Base-by-base conservation (phyloP, 2,888 invertebrate genomes). In the Diogma glabrata region DNA sequence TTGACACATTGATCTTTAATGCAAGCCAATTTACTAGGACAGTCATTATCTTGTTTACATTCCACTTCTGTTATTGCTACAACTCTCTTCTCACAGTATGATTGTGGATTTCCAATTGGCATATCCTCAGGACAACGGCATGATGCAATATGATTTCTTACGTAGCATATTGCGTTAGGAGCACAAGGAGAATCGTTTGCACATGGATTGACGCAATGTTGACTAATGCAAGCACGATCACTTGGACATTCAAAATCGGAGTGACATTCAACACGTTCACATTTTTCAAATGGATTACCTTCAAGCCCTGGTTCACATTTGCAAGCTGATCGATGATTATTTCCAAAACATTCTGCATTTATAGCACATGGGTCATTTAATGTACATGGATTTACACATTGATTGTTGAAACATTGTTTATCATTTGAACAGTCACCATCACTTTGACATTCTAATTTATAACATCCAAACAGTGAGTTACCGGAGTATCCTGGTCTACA, bases 401-500 rank as follows among this genome's bases (percentile, higher is more conserved):
- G 84, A 2, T 82, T 81, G 62, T 88, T 87, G 66, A 85, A 81
- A 64, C 92, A 92, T 55, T 84, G 84, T 60, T 87, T 82, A 53
- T 82, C 81, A 56, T 81, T 76, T n/a, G 78, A 71, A 63, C 92
- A 92, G 65, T 91, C 89, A 38, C 77, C 78, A 64, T 92, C 88
- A 19, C 82, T 80, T 63, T 84, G 79, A 65, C 93, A 93, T 49
- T 86, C 87, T 62, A 87, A 75, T 75, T 86, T 84, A 22, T 76
- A 73, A 63, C 92, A 92, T 48, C 86, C 87, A 51, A 76, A 75
- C 69, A 87, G 87, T 17, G 90, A 87, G 67, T 89, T 88, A 62
- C 91, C 92, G 36, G 87, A 87, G 67, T 79, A 90, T 48, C 88
- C 89, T 30, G 82, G 77, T 61, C 78, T 77, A 65, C 92, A 93